These are phyloP conservation scores for Amphipyra berbera DNA, from an alignment of 2,888 invertebrate genomes.

Conservation along the genomic window DNA sequence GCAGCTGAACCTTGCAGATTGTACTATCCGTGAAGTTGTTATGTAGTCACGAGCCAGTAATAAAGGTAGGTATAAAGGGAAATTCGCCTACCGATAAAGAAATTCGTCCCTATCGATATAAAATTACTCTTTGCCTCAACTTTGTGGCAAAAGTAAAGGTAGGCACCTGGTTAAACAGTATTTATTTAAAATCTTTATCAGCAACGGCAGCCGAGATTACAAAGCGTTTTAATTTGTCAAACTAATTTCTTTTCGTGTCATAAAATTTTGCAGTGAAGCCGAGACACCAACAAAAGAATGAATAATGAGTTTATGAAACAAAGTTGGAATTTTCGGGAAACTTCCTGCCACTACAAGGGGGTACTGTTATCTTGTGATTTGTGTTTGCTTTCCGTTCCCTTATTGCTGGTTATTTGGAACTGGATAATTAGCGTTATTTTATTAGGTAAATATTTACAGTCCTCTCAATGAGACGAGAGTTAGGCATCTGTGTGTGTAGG, in stretches of 20 bases:
- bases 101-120: too few relatives aligned
- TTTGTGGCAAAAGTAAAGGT: slow-evolving; percentile 4
- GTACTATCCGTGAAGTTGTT: too few relatives aligned
- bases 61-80: too few relatives aligned
- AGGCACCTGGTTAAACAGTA: slow-evolving; percentile 44
- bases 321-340: slow-evolving; percentile 84
- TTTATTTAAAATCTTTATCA: slow-evolving; percentile 61
- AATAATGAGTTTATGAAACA: slow-evolving; percentile 86
- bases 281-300: slow-evolving; percentile 86
- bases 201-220: slow-evolving; percentile 68
- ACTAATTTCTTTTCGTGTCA: slow-evolving; percentile 85
- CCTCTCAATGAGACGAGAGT: neutral
- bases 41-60: too few relatives aligned
- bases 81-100: too few relatives aligned
- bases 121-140: slow-evolving; percentile 19
- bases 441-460: neutral
- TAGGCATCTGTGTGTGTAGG: too few relatives aligned
- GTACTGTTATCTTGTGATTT: slow-evolving; percentile 80
- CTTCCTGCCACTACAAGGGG: slow-evolving; percentile 78
- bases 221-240: slow-evolving; percentile 84
- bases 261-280: slow-evolving; percentile 82
- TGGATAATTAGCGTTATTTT: slow-evolving; percentile 42
- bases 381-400: slow-evolving; percentile 72
- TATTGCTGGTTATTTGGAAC: slow-evolving; percentile 31
- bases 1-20: too few relatives aligned